These are phyloP conservation scores for Tenthredo amoena DNA, from an alignment of 2,888 invertebrate species.

Conservation along the genomic window DNA sequence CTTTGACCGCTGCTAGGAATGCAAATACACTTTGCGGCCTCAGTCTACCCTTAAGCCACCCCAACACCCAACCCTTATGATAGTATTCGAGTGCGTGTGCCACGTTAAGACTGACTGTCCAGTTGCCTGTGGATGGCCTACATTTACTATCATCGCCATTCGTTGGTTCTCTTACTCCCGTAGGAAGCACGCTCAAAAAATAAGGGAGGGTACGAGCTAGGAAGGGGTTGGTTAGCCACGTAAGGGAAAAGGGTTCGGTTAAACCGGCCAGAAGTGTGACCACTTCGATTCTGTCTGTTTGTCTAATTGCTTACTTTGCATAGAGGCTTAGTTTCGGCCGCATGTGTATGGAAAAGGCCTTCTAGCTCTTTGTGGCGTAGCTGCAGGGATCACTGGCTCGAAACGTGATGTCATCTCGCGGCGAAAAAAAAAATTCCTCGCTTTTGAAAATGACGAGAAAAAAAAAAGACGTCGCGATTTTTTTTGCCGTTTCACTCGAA, in stretches of 20 bases:
- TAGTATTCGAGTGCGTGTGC: conserved; percentile 20
- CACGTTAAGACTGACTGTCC: conserved; percentile 12
- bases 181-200: conserved; percentile 24
- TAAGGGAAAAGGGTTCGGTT: conserved; percentile 63
- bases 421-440: neutral
- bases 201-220: neutral
- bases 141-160: neutral
- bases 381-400: conserved; percentile 12
- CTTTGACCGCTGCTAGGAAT: conserved; percentile 74
- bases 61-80: conserved; percentile 50
- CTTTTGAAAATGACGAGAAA: neutral
- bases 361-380: neutral
- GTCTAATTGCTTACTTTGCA: conserved; percentile 59
- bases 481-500: neutral
- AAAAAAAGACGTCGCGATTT: neutral
- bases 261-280: conserved; percentile 67
- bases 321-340: conserved; percentile 54
- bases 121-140: neutral
- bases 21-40: conserved; percentile 71
- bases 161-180: neutral
- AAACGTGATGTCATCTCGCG: conserved; percentile 42
- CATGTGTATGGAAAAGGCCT: conserved; percentile 23
- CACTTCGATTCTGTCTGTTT: conserved; percentile 62
- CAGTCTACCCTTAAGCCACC: conserved; percentile 57
- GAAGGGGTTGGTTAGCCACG: conserved; percentile 37